Conservation (phyloP, 2,113 vertebrate species). For the Lanius ludovicianus region DNA sequence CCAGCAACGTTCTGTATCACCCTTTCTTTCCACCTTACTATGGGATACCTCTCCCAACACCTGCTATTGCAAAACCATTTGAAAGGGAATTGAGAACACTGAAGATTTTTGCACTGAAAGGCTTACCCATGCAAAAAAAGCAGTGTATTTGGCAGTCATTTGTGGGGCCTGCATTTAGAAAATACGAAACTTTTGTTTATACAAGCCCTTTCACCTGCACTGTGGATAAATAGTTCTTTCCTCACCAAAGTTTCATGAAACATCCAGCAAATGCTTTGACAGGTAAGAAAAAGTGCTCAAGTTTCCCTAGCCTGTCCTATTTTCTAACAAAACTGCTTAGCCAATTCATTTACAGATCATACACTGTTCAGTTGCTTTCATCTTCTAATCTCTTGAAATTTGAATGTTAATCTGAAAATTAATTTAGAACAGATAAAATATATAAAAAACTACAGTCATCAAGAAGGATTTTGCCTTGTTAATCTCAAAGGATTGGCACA, state of each 20-base stretch:
- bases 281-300: not conserved
- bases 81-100: not conserved
- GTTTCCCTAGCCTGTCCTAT: not conserved
- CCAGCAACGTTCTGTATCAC: not conserved
- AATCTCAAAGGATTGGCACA: conserved; percentile 74
- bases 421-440: conserved; percentile 43
- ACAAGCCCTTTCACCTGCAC: not conserved
- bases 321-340: conserved; percentile 9
- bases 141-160: not conserved
- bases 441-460: conserved; percentile 45
- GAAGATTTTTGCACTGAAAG: not conserved
- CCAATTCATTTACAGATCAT: conserved; percentile 32
- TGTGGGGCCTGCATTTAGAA: not conserved
- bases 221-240: not conserved
- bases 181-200: not conserved
- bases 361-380: conserved; percentile 26
- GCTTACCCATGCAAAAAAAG: not conserved
- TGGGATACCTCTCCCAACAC: not conserved
- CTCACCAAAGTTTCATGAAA: not conserved
- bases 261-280: not conserved
- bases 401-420: conserved; percentile 33
- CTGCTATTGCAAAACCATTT: not conserved
- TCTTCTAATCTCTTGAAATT: conserved; percentile 64
- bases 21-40: not conserved
- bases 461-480: conserved; percentile 67